A percentile compares a stretch with the other conserved stretches of the same genome.
Evolutionary conservation across 1,140 invertebrate species (phyloP).

Genomic region (Halesus radiatus): DNA sequence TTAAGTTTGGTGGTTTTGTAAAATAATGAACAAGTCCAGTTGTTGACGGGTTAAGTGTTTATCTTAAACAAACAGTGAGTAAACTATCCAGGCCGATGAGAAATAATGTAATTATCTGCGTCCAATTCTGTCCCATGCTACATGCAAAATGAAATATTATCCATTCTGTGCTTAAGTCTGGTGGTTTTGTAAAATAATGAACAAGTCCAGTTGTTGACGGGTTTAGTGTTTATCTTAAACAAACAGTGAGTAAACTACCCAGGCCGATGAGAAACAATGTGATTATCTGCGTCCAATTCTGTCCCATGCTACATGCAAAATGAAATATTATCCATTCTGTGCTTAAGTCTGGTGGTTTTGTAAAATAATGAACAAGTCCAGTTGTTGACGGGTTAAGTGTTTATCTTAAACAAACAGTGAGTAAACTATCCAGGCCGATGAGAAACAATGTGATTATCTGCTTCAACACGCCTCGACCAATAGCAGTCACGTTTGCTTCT

Average conservation of each 20-base stretch:
- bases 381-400: constrained; percentile 20
- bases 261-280: constrained; percentile 35
- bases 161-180: too few species aligned
- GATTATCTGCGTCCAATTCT: too few species aligned
- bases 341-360: too few species aligned
- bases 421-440: constrained; percentile 18
- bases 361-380: neutral
- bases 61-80: constrained; percentile 5
- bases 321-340: too few species aligned
- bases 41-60: constrained; percentile 20
- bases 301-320: too few species aligned
- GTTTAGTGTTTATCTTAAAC: constrained; percentile 21
- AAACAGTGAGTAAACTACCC: constrained; percentile 24
- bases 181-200: neutral
- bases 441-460: constrained; percentile 42
- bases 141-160: too few species aligned
- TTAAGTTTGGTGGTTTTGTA: too few species aligned
- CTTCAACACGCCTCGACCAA: constrained; percentile 19
- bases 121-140: too few species aligned
- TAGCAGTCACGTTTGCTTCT: constrained; percentile 32
- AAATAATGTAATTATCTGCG: too few species aligned
- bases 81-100: neutral
- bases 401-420: constrained; percentile 24
- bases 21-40: neutral
- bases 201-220: neutral